A percentile compares a stretch with the other conserved stretches of the same genome.
These are phyloP conservation scores for Podocnemis expansa DNA, from an alignment of 2,113 vertebrate species.

Conservation along the genomic window DNA sequence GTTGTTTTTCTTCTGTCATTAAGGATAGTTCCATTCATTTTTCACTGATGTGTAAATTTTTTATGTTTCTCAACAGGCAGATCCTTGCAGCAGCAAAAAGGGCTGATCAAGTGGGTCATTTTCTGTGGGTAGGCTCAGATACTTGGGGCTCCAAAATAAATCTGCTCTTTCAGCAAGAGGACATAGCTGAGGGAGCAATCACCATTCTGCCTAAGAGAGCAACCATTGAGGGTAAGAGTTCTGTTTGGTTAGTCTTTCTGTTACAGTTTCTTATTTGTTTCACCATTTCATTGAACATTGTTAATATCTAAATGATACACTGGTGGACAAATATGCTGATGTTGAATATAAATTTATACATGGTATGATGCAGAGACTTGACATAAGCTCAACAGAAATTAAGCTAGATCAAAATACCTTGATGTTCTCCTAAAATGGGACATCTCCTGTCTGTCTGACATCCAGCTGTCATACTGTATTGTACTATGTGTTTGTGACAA, in stretches of 20 bases:
- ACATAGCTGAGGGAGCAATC: slow-evolving; percentile 90
- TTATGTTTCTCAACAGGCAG: slow-evolving; percentile 78
- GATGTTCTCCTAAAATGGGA: background rate
- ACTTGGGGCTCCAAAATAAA: slow-evolving; percentile 96
- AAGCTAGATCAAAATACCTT: background rate
- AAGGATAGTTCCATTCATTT: fast-evolving
- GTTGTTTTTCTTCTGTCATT: background rate
- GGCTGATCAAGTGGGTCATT: slow-evolving; percentile 90
- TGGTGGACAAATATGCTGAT: fast-evolving
- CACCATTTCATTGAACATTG: fast-evolving
- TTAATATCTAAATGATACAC: background rate
- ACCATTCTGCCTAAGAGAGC: slow-evolving; percentile 95
- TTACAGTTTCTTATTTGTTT: background rate
- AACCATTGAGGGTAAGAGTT: slow-evolving; percentile 85
- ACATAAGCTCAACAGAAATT: fast-evolving
- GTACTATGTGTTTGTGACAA: background rate
- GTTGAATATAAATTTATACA: fast-evolving
- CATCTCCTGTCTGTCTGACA: background rate
- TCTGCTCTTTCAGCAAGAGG: slow-evolving; percentile 89
- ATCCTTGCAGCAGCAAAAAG: slow-evolving; percentile 92
- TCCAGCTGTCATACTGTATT: background rate
- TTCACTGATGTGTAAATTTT: background rate
- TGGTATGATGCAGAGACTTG: background rate
- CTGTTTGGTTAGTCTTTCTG: background rate
- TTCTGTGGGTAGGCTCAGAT: slow-evolving; percentile 96